Conservation (phyloP, 2,113 vertebrate species). For the Datnioides undecimradiatus region DNA sequence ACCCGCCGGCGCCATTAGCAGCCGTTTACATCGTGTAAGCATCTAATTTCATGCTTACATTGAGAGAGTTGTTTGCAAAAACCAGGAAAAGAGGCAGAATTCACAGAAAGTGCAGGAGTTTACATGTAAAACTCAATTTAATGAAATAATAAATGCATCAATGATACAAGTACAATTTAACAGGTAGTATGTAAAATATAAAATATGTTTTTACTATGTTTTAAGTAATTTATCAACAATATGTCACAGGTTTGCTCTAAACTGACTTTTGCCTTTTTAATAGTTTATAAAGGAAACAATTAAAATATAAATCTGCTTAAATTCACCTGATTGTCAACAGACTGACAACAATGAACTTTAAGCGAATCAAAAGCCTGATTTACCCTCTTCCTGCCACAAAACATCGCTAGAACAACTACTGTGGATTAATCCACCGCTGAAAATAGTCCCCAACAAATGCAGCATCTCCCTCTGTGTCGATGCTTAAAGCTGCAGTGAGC, state of each 20-base stretch:
- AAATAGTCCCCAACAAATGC: background rate
- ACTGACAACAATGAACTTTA: too few species aligned
- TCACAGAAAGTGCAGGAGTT: background rate
- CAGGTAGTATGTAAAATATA: background rate
- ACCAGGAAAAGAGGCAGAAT: background rate
- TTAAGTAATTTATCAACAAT: background rate
- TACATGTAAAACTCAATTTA: background rate
- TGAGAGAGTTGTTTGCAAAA: background rate
- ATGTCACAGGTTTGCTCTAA: background rate
- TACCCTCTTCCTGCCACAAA: too few species aligned
- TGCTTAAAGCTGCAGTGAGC: too few species aligned
- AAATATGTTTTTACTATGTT: too few species aligned
- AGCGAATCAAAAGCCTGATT: too few species aligned
- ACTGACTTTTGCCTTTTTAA: too few species aligned
- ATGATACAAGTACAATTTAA: background rate
- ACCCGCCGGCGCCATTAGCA: background rate
- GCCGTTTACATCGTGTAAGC: background rate
- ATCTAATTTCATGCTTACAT: background rate
- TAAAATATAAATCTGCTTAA: too few species aligned
- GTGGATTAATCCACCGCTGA: background rate
- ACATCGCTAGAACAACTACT: too few species aligned
- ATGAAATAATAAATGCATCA: background rate
- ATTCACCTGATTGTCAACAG: too few species aligned
- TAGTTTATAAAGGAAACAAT: too few species aligned
- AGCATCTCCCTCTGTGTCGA: background rate